Percentiles rank a stretch among this genome's conserved stretches.
Evolutionary conservation across 2,888 invertebrate species (phyloP).

Genomic region (Caenorhabditis uteleia): DNA sequence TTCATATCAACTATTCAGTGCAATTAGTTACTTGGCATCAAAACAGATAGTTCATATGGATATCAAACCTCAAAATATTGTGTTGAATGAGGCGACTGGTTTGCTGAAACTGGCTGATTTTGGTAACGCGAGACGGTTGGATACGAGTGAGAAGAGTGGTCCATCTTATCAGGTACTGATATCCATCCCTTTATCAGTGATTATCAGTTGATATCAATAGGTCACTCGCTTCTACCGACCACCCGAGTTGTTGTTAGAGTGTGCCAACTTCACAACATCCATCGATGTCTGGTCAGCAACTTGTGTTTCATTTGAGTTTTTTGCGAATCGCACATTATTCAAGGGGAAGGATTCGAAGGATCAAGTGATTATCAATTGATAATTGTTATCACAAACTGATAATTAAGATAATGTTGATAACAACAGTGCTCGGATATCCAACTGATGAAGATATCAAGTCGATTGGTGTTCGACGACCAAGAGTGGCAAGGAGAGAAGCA

Average conservation of each 20-base stretch:
- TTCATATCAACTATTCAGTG: slow-evolving; percentile 55
- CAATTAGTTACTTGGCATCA: slow-evolving; percentile 44
- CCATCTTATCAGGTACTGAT: slow-evolving; percentile 55
- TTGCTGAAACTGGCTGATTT: slow-evolving; percentile 59
- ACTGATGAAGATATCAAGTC: slow-evolving; percentile 52
- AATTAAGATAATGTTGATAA: slow-evolving; percentile 33
- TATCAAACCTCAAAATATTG: slow-evolving; percentile 60
- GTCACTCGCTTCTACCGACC: slow-evolving; percentile 63
- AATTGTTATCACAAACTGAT: not conserved
- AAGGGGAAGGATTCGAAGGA: slow-evolving; percentile 46
- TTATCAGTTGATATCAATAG: no score
- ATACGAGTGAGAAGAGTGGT: slow-evolving; percentile 16
- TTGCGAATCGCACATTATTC: slow-evolving; percentile 42
- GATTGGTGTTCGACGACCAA: slow-evolving; percentile 49
- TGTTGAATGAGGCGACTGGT: slow-evolving; percentile 44
- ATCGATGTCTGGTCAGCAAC: slow-evolving; percentile 62
- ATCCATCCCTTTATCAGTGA: no score
- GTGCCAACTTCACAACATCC: slow-evolving; percentile 43
- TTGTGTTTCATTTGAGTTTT: slow-evolving; percentile 57
- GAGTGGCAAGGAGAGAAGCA: slow-evolving; percentile 37
- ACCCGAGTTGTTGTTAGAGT: slow-evolving; percentile 62
- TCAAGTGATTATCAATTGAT: slow-evolving; percentile 32
- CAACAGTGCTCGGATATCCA: slow-evolving; percentile 59
- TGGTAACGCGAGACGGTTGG: slow-evolving; percentile 54
- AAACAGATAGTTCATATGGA: slow-evolving; percentile 59